Base-by-base conservation (phyloP, 2,888 invertebrate species). In the Polietes domitor region DNA sequence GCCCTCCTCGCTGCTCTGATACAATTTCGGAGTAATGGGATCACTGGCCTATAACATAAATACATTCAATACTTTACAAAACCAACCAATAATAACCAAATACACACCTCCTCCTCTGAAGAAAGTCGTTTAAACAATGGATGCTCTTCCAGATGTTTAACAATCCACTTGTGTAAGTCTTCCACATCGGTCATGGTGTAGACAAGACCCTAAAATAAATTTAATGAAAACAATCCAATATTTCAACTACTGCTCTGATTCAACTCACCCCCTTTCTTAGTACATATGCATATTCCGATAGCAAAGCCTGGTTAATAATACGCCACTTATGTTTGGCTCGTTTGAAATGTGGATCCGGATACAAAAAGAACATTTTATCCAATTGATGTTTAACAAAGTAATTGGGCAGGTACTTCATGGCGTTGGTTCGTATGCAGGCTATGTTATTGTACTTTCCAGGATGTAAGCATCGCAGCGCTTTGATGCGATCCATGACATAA, bases 301-400 rank as follows among this genome's bases (percentile, higher is more conserved):
- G 93, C 43, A 99, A 93, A 88, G 96, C 96, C 88, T 96, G 95
- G 91, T 98, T 99, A 85, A 99, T 98, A 84, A 99, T 99, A 82
- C 99, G 94, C 99, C 99, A 99, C 92, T 99, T 99, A 91, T 99
- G 98, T 93, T 99, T 99, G 0, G 98, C 96, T 90, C 96, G 98
- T 92, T 99, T 99, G 92, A 99, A 99, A 93, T 99, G 99, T 37
- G 99, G 99, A 93, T 99, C 99, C 26, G 99, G 99, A 92, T 98
- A 99, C 19, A 99, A 93, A 92, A 99, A 99, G 92, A 99, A 99
- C 96, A 99, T 97, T 93, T 99, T 99, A 85, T 95, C 95, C 58
- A 99, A 93, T 96, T 98, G 99, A 85, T 96, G 97, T 93, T 99
- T 99, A 78, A 93, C 92, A 90, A 99, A 99, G 92, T 96, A 99